Base-by-base conservation (phyloP, 2,797 vertebrate species). In the Scomberomorus guttatus region DNA sequence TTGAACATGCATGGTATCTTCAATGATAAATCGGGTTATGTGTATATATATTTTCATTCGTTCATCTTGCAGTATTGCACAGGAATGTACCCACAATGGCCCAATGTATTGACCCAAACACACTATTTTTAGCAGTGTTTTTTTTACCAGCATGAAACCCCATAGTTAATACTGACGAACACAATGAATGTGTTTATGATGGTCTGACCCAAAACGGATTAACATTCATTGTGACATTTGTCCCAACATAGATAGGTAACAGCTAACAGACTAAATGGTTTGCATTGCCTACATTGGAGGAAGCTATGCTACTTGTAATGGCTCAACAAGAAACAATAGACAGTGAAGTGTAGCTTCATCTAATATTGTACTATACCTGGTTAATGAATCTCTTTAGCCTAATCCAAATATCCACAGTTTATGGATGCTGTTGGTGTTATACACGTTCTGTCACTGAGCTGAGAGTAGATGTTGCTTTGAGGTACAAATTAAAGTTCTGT, bases 251-350 rank as follows among this genome's bases (percentile, higher is more conserved):
- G 14, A 29, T 6, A 8, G 25, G n/a, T 12, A 24, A 17, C 0
- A 1, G 13, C 58, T 42, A 17, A 15, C 7, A 4, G 34, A 15
- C 13, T 42, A 37, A 37, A 32, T 5, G 32, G 7, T 9, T 42
- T 42, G 13, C 39, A 42, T 14, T 42, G 39, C 39, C 39, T 4
- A 1, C 39, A 13, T 42, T 42, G 39, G 13, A 13, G 4, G 8
- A 9, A 5, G 29, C n/a, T 42, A 6, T 22, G 10, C 32, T 48
- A 24, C 61, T 66, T 69, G 32, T 77, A 42, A 60, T 42, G 29
- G 61, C 75, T 81, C 46, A 44, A 65, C 37, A 42, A 22, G 32
- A 72, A 62, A 80, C 83, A 78, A 54, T 34, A 24, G 68, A 56
- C 79, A 51, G 52, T 20, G 29, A 29, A 68, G 52, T 68, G 74